phyloP scores from a whole-genome alignment of 2,113 vertebrate genomes.

The Benitochromis conjunctus region DNA sequence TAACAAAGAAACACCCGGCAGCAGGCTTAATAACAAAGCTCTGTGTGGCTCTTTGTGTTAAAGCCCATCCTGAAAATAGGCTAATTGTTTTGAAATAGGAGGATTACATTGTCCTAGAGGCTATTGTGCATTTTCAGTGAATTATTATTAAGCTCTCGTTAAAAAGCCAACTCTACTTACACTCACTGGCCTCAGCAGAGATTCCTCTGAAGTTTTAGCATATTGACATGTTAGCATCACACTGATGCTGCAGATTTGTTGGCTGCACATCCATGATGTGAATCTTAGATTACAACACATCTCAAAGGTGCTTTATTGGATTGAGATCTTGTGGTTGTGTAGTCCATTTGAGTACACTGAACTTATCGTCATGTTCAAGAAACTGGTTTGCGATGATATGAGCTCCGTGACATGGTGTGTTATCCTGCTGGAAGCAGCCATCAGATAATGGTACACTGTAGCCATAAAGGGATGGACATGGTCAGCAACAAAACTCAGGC shows the following conservation, averaged over 20 bases:
- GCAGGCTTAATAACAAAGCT: constrained; percentile 12
- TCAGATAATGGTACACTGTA: background rate
- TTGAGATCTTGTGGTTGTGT: background rate
- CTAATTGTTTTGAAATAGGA: constrained; percentile 14
- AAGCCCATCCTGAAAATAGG: constrained; percentile 15
- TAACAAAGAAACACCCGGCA: background rate
- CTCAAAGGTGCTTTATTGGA: background rate
- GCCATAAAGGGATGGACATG: background rate
- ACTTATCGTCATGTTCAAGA: background rate
- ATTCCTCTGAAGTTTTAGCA: background rate
- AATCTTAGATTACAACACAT: background rate
- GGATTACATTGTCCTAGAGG: constrained; percentile 1
- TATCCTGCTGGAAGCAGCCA: background rate
- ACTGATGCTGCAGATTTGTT: background rate
- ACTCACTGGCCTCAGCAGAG: background rate
- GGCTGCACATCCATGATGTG: background rate
- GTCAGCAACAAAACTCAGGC: background rate
- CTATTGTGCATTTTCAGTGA: background rate
- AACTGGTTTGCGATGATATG: background rate
- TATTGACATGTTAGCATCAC: background rate
- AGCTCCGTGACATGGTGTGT: background rate
- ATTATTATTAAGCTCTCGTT: constrained; percentile 3
- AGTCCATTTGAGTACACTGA: background rate
- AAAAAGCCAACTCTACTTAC: background rate
- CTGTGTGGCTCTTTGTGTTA: constrained; percentile 5